A percentile compares a stretch with the other conserved stretches of the same genome.
phyloP scores from a whole-genome alignment of 2,888 invertebrate species.

The Tyria jacobaeae region DNA sequence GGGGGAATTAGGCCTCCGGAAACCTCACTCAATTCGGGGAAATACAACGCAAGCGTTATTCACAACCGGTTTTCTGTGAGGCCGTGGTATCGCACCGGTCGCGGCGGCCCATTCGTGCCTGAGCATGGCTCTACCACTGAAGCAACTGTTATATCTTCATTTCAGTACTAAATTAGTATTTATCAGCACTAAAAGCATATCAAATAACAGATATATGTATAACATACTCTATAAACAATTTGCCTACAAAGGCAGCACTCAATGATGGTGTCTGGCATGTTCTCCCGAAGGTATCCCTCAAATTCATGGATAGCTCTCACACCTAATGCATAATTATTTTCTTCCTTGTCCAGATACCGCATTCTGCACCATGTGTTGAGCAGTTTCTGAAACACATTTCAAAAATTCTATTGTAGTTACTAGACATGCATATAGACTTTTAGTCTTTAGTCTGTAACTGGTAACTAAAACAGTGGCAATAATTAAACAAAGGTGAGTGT shows the following conservation, averaged over 20 bases:
- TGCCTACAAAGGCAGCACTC: conserved; percentile 78
- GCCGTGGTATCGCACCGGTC: no score
- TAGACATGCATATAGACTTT: neutral
- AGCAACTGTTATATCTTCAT: no score
- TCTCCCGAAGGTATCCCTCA: conserved; percentile 74
- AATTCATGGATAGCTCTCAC: conserved; percentile 80
- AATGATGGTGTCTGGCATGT: conserved; percentile 75
- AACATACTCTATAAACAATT: conserved; percentile 77
- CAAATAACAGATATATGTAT: neutral
- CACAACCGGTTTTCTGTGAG: no score
- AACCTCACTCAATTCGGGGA: no score
- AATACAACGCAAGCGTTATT: no score
- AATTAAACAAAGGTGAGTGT: no score
- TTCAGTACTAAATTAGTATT: no score
- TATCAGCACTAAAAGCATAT: neutral
- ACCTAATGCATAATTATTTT: conserved; percentile 74
- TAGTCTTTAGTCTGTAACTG: no score
- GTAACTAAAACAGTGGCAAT: no score
- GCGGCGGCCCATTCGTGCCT: no score
- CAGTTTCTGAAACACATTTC: conserved; percentile 69
- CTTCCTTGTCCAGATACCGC: conserved; percentile 73
- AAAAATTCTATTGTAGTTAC: neutral
- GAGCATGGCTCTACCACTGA: no score
- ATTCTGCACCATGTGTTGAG: conserved; percentile 75
- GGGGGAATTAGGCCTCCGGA: no score